Percentiles rank a stretch among this genome's conserved stretches.
Evolutionary conservation across 2,888 invertebrate species (phyloP).

Genomic region (Malacosoma neustria): DNA sequence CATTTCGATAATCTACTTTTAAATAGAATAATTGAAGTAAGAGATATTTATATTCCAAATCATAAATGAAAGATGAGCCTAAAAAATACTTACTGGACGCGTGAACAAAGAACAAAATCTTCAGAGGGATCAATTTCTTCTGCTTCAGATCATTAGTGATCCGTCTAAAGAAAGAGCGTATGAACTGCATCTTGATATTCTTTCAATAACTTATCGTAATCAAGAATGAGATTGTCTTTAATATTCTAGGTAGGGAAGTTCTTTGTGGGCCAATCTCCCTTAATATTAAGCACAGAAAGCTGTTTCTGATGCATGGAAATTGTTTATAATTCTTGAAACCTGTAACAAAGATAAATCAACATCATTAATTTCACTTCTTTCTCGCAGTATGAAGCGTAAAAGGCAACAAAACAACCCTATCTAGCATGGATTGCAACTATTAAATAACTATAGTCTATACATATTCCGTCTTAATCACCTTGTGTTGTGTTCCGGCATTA

Average conservation of each 20-base stretch:
- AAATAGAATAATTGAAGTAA: no score
- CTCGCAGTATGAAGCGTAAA: no score
- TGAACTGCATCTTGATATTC: constrained; percentile 67
- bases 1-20: no score
- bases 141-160: constrained; percentile 81
- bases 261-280: constrained; percentile 40
- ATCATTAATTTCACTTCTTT: no score
- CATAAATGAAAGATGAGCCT: no score
- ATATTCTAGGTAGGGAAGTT: constrained; percentile 43
- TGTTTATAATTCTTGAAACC: constrained; percentile 22
- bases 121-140: constrained; percentile 82
- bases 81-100: constrained; percentile 88
- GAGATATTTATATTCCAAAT: no score
- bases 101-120: constrained; percentile 85
- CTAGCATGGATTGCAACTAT: no score
- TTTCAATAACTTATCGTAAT: constrained; percentile 8
- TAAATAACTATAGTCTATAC: no score
- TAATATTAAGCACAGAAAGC: constrained; percentile 29
- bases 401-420: no score
- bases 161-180: constrained; percentile 78
- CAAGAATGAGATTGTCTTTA: neutral
- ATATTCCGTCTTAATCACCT: no score
- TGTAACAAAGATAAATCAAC: constrained; percentile 30
- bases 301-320: constrained; percentile 56
- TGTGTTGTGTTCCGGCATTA: no score